Evolutionary conservation across 2,113 vertebrate genomes (phyloP).

Genomic region (Takifugu flavidus): DNA sequence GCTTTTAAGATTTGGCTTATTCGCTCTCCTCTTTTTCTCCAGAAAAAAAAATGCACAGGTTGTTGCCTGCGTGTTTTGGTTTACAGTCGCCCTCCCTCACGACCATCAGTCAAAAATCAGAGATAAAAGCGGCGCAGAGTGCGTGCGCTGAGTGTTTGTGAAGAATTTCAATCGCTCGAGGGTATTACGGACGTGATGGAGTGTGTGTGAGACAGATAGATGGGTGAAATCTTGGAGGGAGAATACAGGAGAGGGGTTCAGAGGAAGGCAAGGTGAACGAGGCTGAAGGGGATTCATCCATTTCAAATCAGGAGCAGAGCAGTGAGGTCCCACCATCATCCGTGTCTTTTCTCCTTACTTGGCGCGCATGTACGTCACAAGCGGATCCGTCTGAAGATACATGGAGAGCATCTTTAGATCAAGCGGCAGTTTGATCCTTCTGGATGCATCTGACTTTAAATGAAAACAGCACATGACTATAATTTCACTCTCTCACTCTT

Average conservation of each 20-base stretch:
- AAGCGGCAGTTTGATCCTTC: neutral
- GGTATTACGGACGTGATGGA: neutral
- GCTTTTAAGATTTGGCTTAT: slow-evolving; percentile 25
- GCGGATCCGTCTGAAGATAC: neutral
- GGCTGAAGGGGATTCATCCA: neutral
- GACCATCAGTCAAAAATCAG: neutral
- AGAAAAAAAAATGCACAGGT: slow-evolving; percentile 12
- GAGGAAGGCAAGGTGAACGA: slow-evolving; percentile 5
- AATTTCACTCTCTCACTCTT: neutral
- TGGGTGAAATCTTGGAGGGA: neutral
- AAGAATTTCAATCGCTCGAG: neutral
- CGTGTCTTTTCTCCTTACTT: neutral
- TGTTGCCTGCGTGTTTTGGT: slow-evolving; percentile 1
- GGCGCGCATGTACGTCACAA: neutral
- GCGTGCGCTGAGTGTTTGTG: neutral
- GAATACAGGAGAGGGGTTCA: neutral
- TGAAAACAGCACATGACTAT: neutral
- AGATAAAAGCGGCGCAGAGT: neutral
- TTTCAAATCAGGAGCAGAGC: too few species aligned
- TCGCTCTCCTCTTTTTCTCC: slow-evolving; percentile 4
- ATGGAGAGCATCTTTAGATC: neutral
- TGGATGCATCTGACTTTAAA: neutral
- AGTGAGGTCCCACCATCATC: too few species aligned
- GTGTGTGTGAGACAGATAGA: neutral
- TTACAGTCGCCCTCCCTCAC: neutral